phyloP scores from a whole-genome alignment of 2,797 vertebrate genomes.

The Phalanger gymnotis region DNA sequence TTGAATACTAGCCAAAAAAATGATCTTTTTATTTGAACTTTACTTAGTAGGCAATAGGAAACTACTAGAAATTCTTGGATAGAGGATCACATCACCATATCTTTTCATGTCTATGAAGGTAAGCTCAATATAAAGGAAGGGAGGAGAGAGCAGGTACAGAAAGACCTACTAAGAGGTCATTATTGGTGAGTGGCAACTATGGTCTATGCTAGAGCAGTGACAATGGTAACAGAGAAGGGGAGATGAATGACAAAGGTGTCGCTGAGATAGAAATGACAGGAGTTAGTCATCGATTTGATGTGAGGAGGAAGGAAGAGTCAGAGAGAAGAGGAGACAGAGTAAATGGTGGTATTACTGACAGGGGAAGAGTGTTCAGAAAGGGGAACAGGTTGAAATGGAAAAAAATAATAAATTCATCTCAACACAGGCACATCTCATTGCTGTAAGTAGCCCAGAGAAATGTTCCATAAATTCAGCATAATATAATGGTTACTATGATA shows the following conservation, averaged over 20 bases:
- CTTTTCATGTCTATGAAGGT: neutral
- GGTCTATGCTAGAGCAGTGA: neutral
- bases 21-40: neutral
- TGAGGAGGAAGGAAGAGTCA: neutral
- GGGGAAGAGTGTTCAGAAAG: neutral
- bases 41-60: neutral
- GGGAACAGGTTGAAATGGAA: neutral
- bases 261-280: neutral
- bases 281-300: neutral
- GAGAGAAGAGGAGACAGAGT: neutral
- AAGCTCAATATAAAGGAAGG: neutral
- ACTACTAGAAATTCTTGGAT: neutral
- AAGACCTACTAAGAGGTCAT: neutral
- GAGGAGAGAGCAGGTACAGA: neutral
- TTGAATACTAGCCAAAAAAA: neutral
- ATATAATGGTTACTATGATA: neutral
- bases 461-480: neutral
- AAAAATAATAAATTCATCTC: slow-evolving; percentile 1
- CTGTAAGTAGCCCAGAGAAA: slow-evolving; percentile 22
- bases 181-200: neutral
- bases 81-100: neutral
- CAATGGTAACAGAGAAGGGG: neutral
- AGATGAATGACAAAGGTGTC: neutral
- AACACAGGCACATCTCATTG: neutral
- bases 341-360: neutral